Conservation (phyloP, 92 coral and sea anemone species). For the Actinernus sp. region DNA sequence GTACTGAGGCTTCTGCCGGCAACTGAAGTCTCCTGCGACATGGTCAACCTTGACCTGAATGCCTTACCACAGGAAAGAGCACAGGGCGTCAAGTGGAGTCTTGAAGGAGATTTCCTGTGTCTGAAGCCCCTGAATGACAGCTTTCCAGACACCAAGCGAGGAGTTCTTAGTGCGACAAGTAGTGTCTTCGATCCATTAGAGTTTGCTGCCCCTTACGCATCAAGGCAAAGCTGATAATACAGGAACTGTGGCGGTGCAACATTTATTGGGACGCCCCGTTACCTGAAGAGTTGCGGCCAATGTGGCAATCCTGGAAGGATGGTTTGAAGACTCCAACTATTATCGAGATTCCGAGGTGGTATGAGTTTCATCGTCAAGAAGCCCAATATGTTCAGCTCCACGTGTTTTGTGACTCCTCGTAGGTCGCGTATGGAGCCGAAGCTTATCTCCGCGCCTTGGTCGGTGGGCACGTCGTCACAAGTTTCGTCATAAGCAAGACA, state of each 20-base stretch:
- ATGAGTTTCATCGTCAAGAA: constrained; percentile 7
- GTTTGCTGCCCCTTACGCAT: constrained; percentile 1
- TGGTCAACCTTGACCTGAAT: not conserved
- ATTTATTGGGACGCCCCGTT: constrained; percentile 8
- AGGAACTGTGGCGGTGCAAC: constrained; percentile 9
- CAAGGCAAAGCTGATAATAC: constrained; percentile 20
- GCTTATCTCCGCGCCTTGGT: constrained; percentile 15
- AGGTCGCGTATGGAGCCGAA: constrained; percentile 40
- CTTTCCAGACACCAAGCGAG: constrained; percentile 31
- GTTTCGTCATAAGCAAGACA: not conserved
- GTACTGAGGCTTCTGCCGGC: constrained; percentile 8
- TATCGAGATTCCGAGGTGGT: constrained; percentile 1
- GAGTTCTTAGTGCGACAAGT: constrained; percentile 15
- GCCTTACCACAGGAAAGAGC: no score
- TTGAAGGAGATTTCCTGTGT: constrained; percentile 12
- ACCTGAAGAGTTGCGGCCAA: not conserved
- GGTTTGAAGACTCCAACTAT: constrained; percentile 7
- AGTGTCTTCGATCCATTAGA: constrained; percentile 26
- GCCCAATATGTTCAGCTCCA: constrained; percentile 34
- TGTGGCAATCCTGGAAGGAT: constrained; percentile 30
- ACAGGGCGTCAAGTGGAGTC: constrained; percentile 32
- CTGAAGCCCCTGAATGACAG: constrained; percentile 6
- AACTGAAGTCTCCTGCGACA: constrained; percentile 6
- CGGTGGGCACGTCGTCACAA: not conserved
- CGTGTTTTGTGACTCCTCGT: constrained; percentile 31